These are phyloP conservation scores for Hyppa rectilinea DNA, from an alignment of 2,888 invertebrate species.

Conservation along the genomic window DNA sequence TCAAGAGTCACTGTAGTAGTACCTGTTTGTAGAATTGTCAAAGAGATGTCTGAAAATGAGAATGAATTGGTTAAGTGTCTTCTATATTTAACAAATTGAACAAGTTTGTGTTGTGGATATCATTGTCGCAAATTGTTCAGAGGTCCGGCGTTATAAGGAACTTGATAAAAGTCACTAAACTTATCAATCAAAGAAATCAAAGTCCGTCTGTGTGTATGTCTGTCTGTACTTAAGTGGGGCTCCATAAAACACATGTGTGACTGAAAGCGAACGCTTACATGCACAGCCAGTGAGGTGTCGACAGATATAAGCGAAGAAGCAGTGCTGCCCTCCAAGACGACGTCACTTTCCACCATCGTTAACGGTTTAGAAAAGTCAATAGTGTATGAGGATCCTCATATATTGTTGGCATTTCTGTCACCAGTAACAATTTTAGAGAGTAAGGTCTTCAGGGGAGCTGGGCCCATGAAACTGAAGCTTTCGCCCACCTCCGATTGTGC, in stretches of 20 bases:
- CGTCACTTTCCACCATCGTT: constrained; percentile 7
- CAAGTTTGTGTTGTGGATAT: background rate
- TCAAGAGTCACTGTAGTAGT: background rate
- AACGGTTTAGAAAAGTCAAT: constrained; percentile 8
- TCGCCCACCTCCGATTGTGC: constrained; percentile 54
- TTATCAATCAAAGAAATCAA: background rate
- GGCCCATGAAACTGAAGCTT: constrained; percentile 79
- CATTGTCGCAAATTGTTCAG: background rate
- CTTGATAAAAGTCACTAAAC: background rate
- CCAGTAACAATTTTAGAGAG: constrained; percentile 11
- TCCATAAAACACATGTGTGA: constrained; percentile 40
- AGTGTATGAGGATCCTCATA: constrained; percentile 22
- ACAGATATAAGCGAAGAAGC: constrained; percentile 81
- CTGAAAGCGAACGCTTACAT: constrained; percentile 71
- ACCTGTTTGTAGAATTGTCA: background rate
- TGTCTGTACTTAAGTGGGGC: constrained; percentile 30
- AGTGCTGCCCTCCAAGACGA: constrained; percentile 58
- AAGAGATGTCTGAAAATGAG: constrained; percentile 11
- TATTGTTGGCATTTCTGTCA: background rate
- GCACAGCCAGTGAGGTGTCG: constrained; percentile 78
- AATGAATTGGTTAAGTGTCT: background rate
- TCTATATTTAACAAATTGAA: background rate
- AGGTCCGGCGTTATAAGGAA: background rate
- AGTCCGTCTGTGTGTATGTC: too few species aligned
- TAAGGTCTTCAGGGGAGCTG: constrained; percentile 56